Evolutionary conservation across 1,140 invertebrate species (phyloP).

Genomic region (Aporrectodea caliginosa): DNA sequence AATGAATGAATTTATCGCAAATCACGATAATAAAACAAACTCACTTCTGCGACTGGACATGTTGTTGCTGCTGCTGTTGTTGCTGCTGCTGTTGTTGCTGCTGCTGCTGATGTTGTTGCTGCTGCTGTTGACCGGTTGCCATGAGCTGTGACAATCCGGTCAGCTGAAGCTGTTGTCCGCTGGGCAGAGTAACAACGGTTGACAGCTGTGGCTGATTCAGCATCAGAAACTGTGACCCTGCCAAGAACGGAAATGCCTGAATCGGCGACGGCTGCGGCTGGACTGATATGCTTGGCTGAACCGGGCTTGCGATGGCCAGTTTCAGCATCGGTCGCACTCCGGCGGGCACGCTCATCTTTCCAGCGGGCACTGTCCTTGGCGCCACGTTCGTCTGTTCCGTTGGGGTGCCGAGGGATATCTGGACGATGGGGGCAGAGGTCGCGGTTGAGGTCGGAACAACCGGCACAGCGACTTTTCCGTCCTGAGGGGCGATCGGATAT

Average conservation of each 20-base stretch:
- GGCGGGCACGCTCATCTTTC: not conserved
- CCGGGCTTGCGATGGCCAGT: not conserved
- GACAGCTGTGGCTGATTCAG: not conserved
- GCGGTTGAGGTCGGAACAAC: not conserved
- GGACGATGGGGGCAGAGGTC: not conserved
- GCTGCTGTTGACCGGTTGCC: not conserved
- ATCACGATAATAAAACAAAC: no score
- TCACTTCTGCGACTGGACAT: no score
- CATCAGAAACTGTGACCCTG: not conserved
- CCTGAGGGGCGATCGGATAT: not conserved
- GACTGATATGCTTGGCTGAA: not conserved
- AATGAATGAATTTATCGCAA: no score
- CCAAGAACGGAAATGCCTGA: not conserved
- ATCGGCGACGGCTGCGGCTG: not conserved
- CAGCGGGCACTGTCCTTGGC: not conserved
- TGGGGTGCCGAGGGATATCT: no score
- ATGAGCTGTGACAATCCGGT: not conserved
- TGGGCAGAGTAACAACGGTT: not conserved
- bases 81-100: slow-evolving; percentile 26
- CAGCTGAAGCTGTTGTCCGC: not conserved
- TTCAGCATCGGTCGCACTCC: not conserved
- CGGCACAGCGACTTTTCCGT: not conserved
- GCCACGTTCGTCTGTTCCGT: no score
- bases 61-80: slow-evolving; percentile 7
- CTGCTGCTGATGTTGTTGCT: slow-evolving; percentile 7